phyloP scores from a whole-genome alignment of 1,140 invertebrate genomes.

The Dinothrombium tinctorium region DNA sequence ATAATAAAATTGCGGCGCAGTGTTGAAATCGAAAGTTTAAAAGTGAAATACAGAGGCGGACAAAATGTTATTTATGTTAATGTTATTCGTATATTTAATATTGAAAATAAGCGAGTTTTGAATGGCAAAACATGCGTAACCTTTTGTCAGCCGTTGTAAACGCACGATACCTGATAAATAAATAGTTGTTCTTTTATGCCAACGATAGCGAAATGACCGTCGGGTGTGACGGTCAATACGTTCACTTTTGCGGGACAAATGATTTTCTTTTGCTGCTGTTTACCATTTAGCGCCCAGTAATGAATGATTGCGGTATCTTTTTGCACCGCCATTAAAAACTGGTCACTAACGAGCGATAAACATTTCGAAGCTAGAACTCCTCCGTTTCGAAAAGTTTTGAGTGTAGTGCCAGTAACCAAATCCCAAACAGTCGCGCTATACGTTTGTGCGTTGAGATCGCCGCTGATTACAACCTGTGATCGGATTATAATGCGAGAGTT shows the following conservation, averaged over 20 bases:
- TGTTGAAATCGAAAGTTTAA: too few species aligned
- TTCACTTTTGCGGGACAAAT: conserved; percentile 50
- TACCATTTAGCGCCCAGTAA: conserved; percentile 7
- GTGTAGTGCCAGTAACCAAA: neutral
- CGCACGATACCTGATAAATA: conserved; percentile 36
- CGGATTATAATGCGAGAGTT: too few species aligned
- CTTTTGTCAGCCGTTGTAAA: neutral
- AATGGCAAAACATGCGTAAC: neutral
- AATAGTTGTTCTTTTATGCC: conserved; percentile 55
- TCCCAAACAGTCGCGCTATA: too few species aligned
- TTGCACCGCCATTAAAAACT: conserved; percentile 2
- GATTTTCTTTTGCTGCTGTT: conserved; percentile 30
- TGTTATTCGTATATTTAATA: neutral
- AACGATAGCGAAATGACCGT: conserved; percentile 41
- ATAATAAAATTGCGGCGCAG: too few species aligned
- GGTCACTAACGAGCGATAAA: conserved; percentile 8
- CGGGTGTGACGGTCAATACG: conserved; percentile 36
- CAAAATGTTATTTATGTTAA: too few species aligned
- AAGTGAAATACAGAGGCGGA: too few species aligned
- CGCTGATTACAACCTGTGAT: too few species aligned
- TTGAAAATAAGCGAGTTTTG: neutral
- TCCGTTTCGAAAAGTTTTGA: neutral
- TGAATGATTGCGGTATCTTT: conserved; percentile 8
- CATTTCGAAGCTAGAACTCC: neutral
- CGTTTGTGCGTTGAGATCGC: too few species aligned